These are phyloP conservation scores for Allolobophora icterica DNA, from an alignment of 2,888 invertebrate genomes.

Conservation along the genomic window DNA sequence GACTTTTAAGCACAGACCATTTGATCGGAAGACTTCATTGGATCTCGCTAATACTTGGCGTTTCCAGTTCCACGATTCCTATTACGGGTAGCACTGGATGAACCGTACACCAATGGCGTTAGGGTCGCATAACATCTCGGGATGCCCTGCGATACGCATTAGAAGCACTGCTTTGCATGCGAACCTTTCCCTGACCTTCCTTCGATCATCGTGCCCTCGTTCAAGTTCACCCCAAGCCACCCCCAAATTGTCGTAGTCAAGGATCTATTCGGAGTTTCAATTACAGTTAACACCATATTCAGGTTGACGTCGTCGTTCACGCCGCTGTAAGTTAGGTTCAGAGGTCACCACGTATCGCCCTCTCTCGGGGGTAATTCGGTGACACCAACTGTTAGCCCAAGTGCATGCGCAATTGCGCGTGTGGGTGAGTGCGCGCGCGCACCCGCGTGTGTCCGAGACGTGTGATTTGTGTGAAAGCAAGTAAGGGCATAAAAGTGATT, in stretches of 20 bases:
- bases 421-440: not conserved
- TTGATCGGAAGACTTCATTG: not conserved
- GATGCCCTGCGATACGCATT: not conserved
- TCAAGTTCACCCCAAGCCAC: not conserved
- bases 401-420: not conserved
- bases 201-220: not conserved
- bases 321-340: not conserved
- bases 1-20: not conserved
- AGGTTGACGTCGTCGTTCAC: not conserved
- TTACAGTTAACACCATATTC: not conserved
- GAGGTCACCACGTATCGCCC: not conserved
- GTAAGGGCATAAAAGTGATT: not conserved
- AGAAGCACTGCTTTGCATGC: not conserved
- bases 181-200: not conserved
- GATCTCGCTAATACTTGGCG: not conserved
- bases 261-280: not conserved
- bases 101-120: not conserved
- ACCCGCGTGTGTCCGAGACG: not conserved
- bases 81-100: not conserved
- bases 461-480: conserved; percentile 5
- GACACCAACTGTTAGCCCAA: not conserved
- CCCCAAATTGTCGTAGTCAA: not conserved
- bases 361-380: not conserved
- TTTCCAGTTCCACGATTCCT: not conserved
- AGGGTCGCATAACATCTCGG: not conserved